Base-by-base conservation (phyloP, 2,113 vertebrate species). In the Pelobates fuscus region DNA sequence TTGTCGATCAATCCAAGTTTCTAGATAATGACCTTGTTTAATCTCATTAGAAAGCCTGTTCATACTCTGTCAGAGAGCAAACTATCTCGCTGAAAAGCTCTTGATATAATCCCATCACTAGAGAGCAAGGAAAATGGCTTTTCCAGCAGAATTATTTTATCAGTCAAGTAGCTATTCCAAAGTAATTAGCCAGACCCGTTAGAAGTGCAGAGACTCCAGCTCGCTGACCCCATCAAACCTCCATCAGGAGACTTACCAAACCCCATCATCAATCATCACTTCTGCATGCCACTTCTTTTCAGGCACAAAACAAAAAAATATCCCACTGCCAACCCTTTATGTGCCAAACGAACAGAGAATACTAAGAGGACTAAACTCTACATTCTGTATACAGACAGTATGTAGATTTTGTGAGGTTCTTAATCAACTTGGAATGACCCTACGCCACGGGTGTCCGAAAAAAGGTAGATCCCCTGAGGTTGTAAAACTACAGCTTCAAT, bases 51-150 rank as follows among this genome's bases (percentile, higher is more conserved):
- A 85, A 61, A 81, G 7, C 80, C 80, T 65, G 84, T 84, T 85
- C 73, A 60, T 43, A 24, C 44, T 84, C 82, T 88, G 70, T 80
- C 29, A 57, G 81, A 80, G 79, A 68, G 80, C 87, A 83, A 59
- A 82, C 77, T 71, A 85, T 68, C 82, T 82, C 85, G 89, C 87
- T 80, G 80, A 49, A 49, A 78, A 87, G 82, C 80, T 68, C 79
- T 81, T 86, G 82, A 89, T 87, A 87, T 82, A 88, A 87, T 87
- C 81, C 81, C 76, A 68, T 80, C 81, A 84, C 79, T 84, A 86
- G 85, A 81, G 87, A 59, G 72, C 77, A 85, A 71, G 32, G 84
- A 82, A 88, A 88, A 89, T 88, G 84, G 87, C 78, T 88, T 86
- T 88, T 83, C 78, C 70, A 84, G 68, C 0, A 0, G 85, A 86